Evolutionary conservation across 1,140 invertebrate species (phyloP), one percentile per base, ranked within the genome.

Genomic region (Conus ventricosus): DNA sequence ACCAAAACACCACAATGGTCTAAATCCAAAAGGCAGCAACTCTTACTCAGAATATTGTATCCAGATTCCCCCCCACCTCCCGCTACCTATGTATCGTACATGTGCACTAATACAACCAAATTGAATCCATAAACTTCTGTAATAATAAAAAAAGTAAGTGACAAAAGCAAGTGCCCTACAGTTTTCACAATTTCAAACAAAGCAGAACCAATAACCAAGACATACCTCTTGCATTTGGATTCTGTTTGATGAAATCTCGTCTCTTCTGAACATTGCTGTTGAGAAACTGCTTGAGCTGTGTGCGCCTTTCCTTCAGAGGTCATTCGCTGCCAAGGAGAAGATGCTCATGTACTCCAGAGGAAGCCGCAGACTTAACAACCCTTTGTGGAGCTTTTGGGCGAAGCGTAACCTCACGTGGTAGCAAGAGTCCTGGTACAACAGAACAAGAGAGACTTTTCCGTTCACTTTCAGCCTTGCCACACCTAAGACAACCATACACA

Each of bases 261-360:
- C 98, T 96, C 92, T 97, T 97, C 91, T 97, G 97, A 25, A 99
- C 98, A 95, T 99, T 98, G 3, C 97, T 96, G 60, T 97, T 95
- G 96, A 99, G 97, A 94, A 97, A 98, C 91, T 97, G 96, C 91
- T 97, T 97, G 23, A 97, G 95, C 63, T 96, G 93, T n/a, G 93
- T 93, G 88, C 96, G 96, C 67, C 98, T 95, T 90, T 97, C 96
- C 90, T 97, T 97, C 88, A 98, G 97, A 51, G 97, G 95, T 99
- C 98, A 90, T 97, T 96, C 15, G 98, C 98, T 88, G 95, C 97
- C 53, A 99, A 95, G 15, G 97, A 97, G 95, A 99, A 99, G 94
- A 98, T 98, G 55, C 98, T 98, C 98, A 99, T 99, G 95, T 99
- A 99, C 95, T 99, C 98, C 85, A 99, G 95, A 4, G 98, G 98